Base-by-base conservation (phyloP, 1,140 invertebrate genomes). In the Stratiolaelaps scimitus region DNA sequence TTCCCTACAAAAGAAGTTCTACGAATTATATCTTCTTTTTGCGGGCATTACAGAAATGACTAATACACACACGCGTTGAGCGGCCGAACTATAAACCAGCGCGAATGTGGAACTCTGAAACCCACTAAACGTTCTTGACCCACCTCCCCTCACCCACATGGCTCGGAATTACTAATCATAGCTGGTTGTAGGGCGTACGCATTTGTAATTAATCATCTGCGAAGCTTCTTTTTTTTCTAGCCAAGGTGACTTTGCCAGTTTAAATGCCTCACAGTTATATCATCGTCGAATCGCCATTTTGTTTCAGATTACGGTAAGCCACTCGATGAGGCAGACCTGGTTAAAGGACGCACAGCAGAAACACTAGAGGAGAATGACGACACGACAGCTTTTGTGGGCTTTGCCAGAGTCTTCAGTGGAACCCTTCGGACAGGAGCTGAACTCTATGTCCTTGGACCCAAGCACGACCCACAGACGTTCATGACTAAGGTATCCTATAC, bases 331-430 rank as follows among this genome's bases (percentile, higher is more conserved):
- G 44, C 65, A 20, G 23, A 68, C 7, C 26, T 65, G 28, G 45
- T 34, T 19, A 60, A 20, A 26, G 65, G 68, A 28, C 66, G 19
- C n/a, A 13, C 23, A 64, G 1, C 23, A 19, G 56, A 46, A 4
- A 45, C 68, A 30, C 40, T 40, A 28, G 68, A 72, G 30, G 73
- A 74, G 76, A 43, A 40, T 10, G 71, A 78, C 64, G 74, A 78
- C 66, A 82, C 86, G 67, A 82, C 84, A 69, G 83, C 82, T 66
- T 88, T 97, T 73, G 80, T 98, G 68, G 94, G 90, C 1, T 93
- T 98, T 80, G 90, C 91, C 19, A 80, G 93, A 72, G 81, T 97
- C 43, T 97, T 91, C 74, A 95, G 90, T 76, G 93, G 94, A 7
- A 86, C 79, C 60, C 71, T 97, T 7, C 82, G 75, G 67, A 81